Evolutionary conservation across 1,140 invertebrate species (phyloP), one percentile per base, ranked within the genome.

Genomic region (Anagrus nilaparvatae): DNA sequence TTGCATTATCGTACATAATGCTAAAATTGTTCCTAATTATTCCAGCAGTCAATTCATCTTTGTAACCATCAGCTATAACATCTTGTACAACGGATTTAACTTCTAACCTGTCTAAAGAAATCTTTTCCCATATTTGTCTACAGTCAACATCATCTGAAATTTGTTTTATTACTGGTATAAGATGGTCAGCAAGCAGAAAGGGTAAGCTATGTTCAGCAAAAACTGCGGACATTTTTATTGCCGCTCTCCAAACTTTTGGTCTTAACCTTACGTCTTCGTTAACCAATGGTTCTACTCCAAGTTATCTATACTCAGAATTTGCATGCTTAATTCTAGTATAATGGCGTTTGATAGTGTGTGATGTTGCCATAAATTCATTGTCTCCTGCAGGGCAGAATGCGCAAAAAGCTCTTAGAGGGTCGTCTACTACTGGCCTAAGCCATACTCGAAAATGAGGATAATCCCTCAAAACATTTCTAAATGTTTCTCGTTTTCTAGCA

Each of bases 1-100:
- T 47, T 2, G 40, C 37, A 29, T 47, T 40, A 16, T 47, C 46
- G 17, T 27, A 36, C 18, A 39, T 17, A 27, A 47, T 18, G 24
- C 34, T 33, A 27, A 47, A 47, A 25, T 28, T 39, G 4, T 3
- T 17, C 9, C 14, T 28, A 9, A 5, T 4, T 20, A 39, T 27
- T 17, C 18, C 28, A 4, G 6, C 17, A 18, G 4, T 18, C 9
- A 39, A 19, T 7, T 39, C 36, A 5, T 4, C 28, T 39, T 39
- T 10, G 28, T 28, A 28, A 6, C 6, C 24, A 4, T 10, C 5
- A 5, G 36, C n/a, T 16, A 39, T 18, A 28, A 1, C 4, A 8
- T 21, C 16, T 28, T 27, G 25, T 27, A 39, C 28, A 16, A 29
- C 10, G 3, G 6, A 4, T 7, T 5, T 21, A 17, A 39, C 18